Percentiles rank a stretch among this genome's conserved stretches.
phyloP scores from a whole-genome alignment of 2,113 vertebrate species.

The Mungos mungo region DNA sequence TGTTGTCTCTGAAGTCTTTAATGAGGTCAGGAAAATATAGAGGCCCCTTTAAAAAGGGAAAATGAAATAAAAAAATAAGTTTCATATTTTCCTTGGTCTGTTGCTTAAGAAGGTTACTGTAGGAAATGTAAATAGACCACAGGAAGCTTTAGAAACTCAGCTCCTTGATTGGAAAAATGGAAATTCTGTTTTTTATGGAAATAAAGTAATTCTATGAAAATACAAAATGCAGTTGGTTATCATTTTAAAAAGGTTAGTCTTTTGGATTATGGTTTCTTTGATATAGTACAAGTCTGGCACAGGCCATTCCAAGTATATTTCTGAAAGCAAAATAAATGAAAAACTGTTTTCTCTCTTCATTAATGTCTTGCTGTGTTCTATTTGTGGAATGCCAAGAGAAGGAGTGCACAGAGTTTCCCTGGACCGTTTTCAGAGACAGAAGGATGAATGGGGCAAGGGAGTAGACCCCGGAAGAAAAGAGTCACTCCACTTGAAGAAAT shows the following conservation, averaged over 20 bases:
- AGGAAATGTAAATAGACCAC: constrained; percentile 75
- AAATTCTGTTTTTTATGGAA: constrained; percentile 74
- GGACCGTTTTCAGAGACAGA: constrained; percentile 54
- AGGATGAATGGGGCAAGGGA: constrained; percentile 27
- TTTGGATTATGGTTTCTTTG: constrained; percentile 67
- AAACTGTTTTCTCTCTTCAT: constrained; percentile 64
- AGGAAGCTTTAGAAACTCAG: constrained; percentile 69
- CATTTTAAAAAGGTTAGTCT: constrained; percentile 65
- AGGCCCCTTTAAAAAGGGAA: constrained; percentile 73
- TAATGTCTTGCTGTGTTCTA: constrained; percentile 55
- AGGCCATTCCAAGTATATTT: constrained; percentile 60
- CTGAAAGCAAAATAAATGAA: constrained; percentile 72
- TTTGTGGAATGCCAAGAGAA: constrained; percentile 55
- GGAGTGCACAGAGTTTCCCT: constrained; percentile 48
- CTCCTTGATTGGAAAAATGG: constrained; percentile 75
- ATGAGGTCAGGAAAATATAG: constrained; percentile 55
- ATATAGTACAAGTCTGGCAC: constrained; percentile 49
- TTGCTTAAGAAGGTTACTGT: constrained; percentile 66
- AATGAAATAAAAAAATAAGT: constrained; percentile 65
- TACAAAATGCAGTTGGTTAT: constrained; percentile 72
- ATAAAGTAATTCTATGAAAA: constrained; percentile 75
- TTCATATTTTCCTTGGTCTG: constrained; percentile 76
- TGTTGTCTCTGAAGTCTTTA: constrained; percentile 33
- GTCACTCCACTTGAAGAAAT: neutral
- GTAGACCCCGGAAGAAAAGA: constrained; percentile 51